Conservation (phyloP, 1,140 invertebrate genomes). For the Drosophila funebris region DNA sequence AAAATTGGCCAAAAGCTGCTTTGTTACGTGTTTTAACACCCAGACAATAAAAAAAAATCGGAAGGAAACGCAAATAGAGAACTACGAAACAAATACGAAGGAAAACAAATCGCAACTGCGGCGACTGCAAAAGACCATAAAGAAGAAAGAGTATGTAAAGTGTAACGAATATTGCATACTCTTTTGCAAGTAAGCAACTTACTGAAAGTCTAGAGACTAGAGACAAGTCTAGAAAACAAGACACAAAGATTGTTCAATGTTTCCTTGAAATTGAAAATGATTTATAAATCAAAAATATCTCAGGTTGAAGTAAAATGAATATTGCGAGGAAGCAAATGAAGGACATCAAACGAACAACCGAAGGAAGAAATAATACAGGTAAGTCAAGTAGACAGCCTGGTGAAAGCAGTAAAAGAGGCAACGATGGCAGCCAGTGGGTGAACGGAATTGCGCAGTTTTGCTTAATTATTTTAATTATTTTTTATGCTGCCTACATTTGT, state of each 20-base stretch:
- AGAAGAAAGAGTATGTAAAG: not conserved
- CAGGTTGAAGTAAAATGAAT: not conserved
- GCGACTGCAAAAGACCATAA: too few relatives aligned
- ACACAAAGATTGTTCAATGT: too few relatives aligned
- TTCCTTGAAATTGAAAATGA: not conserved
- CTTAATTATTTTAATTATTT: conserved; percentile 81
- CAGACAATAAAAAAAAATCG: conserved; percentile 46
- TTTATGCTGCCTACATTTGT: conserved; percentile 61
- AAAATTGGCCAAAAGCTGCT: conserved; percentile 70
- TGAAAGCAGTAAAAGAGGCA: not conserved
- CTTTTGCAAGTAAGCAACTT: too few relatives aligned
- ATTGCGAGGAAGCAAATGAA: conserved; percentile 50
- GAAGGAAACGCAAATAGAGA: conserved; percentile 37
- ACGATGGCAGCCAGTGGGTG: conserved; percentile 4
- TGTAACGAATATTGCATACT: not conserved
- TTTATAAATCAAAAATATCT: not conserved
- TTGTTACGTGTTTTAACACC: conserved; percentile 50
- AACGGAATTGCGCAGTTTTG: conserved; percentile 60
- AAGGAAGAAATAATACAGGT: conserved; percentile 21
- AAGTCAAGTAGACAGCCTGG: conserved; percentile 34
- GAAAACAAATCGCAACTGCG: conserved; percentile 4
- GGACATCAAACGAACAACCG: not conserved
- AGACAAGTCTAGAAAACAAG: too few relatives aligned
- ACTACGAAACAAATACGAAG: conserved; percentile 37
- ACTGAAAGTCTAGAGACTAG: too few relatives aligned